phyloP scores from a whole-genome alignment of 2,888 invertebrate species.

The Vesta saturnalis region DNA sequence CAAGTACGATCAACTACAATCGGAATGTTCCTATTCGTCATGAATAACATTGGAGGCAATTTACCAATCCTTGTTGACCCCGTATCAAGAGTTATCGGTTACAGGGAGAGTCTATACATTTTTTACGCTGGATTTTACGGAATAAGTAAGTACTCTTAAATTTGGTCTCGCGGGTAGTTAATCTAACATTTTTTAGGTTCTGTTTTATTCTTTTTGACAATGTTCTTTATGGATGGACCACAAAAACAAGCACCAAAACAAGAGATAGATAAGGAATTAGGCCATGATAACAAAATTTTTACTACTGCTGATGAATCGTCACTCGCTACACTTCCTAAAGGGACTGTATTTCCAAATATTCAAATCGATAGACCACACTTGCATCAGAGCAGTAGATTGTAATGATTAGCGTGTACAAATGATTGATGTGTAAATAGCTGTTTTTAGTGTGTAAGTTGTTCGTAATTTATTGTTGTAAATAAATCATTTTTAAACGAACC shows the following conservation, averaged over 20 bases:
- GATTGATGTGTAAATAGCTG: neutral
- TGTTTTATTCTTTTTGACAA: constrained; percentile 81
- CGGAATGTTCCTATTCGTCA: constrained; percentile 88
- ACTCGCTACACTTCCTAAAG: constrained; percentile 51
- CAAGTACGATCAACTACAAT: constrained; percentile 85
- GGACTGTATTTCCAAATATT: constrained; percentile 28
- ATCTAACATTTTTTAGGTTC: constrained; percentile 70
- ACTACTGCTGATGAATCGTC: constrained; percentile 56
- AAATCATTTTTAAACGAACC: no score
- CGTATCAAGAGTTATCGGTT: constrained; percentile 82
- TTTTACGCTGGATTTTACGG: constrained; percentile 90
- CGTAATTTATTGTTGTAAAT: neutral
- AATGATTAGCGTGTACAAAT: constrained; percentile 10
- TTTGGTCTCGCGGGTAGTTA: neutral
- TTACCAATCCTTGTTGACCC: constrained; percentile 89
- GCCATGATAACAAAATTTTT: constrained; percentile 58
- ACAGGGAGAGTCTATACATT: constrained; percentile 84
- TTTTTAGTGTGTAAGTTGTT: neutral
- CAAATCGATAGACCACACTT: constrained; percentile 24
- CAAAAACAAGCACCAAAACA: constrained; percentile 50
- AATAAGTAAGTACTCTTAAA: constrained; percentile 72
- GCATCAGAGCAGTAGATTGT: constrained; percentile 43
- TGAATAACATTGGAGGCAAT: constrained; percentile 93
- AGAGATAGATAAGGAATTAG: constrained; percentile 46
- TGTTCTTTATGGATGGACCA: constrained; percentile 81